Evolutionary conservation across 2,888 invertebrate genomes (phyloP), one percentile per base, ranked within the genome.

Genomic region (Uloborus plumipes): DNA sequence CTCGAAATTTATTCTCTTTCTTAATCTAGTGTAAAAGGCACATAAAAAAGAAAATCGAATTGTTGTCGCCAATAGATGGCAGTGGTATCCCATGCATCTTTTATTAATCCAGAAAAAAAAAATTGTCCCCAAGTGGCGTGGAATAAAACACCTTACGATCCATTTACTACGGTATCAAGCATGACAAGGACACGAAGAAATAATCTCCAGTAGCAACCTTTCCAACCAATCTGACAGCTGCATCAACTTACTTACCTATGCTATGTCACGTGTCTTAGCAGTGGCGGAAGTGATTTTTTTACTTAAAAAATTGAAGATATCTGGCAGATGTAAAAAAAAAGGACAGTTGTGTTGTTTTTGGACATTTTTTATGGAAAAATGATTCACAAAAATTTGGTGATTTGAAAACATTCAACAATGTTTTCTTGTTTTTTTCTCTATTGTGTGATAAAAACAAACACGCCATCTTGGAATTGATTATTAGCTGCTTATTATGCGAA

Each of bases 381-480:
- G 16, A n/a, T 53, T 15, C 3, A 53, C 3, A 53, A 2, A 53
- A 6, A 6, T 22, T 61, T 61, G n/a, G n/a, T n/a, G n/a, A n/a
- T 58, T 58, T 58, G 22, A 6, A 2, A 58, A 58, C 7, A 18
- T 18, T 9, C 7, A 58, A 16, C 7, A 58, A n/a, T 58, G 18
- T 58, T 59, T 59, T 4, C 31, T 7, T 31, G 31, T 31, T 31
- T 31, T 31, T 31, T 7, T 31, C 31, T 31, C 31, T 7, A 7
- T 59, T 59, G 2, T 59, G 26, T 26, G 31, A 26, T 4, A 64
- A 64, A 64, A 64, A 26, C 13, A 61, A 64, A 39, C 53, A 61
- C 76, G 69, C 76, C 76, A 76, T 69, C 59, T 69, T 69, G 76
- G 61, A 69, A 76, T 76, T 49, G 62, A 76, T 76, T 76, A 55